Conservation (phyloP, 2,797 vertebrate species). For the Octomys mimax region DNA sequence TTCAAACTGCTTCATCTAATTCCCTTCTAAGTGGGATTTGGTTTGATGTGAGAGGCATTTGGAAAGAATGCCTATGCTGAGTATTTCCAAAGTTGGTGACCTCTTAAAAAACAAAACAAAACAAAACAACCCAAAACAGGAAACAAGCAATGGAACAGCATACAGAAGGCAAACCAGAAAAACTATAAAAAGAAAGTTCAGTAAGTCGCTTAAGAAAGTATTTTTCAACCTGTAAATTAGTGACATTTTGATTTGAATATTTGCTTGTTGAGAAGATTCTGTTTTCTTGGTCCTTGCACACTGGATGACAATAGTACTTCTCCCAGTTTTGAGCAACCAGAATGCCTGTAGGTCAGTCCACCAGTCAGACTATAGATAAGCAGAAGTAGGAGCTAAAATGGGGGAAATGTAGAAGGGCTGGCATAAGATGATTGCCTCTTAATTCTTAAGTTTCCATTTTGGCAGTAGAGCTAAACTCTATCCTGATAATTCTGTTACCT, state of each 20-base stretch:
- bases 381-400: background rate
- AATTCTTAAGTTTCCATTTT: background rate
- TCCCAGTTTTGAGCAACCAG: background rate
- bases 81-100: background rate
- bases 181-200: conserved; percentile 16
- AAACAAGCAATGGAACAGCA: background rate
- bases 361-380: background rate
- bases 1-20: conserved; percentile 12
- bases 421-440: background rate
- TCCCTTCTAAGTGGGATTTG: background rate
- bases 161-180: background rate
- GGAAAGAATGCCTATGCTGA: background rate
- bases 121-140: too few relatives aligned
- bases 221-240: background rate
- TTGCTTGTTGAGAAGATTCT: background rate
- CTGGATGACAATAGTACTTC: background rate
- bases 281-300: background rate
- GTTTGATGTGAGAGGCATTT: background rate
- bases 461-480: background rate
- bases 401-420: background rate
- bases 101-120: background rate
- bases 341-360: background rate
- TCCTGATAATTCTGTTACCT: background rate
- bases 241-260: background rate
- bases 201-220: background rate